A percentile compares a stretch with the other conserved stretches of the same genome.
These are phyloP conservation scores for Sander vitreus DNA, from an alignment of 2,113 vertebrate species.

Conservation along the genomic window DNA sequence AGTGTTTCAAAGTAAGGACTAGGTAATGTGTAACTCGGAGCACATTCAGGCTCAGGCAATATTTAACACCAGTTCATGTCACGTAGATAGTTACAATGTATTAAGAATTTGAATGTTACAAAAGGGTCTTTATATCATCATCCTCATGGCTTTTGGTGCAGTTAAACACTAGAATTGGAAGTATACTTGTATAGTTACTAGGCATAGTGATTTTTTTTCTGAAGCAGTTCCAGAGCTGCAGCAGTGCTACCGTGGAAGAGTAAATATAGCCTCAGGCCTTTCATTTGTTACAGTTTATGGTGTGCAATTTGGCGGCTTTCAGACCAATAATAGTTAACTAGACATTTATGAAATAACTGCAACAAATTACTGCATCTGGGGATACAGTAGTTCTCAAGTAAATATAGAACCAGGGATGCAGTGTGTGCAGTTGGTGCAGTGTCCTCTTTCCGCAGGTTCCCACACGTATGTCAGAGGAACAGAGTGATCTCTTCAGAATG, in stretches of 20 bases:
- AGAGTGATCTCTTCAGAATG: slow-evolving; percentile 17
- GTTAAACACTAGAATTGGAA: slow-evolving; percentile 20
- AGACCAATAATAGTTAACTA: slow-evolving; percentile 64
- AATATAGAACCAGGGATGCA: slow-evolving; percentile 11
- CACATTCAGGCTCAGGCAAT: slow-evolving; percentile 16
- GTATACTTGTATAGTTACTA: not conserved
- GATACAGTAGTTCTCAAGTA: slow-evolving; percentile 12
- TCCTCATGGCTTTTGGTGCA: slow-evolving; percentile 13
- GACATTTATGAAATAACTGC: slow-evolving; percentile 65
- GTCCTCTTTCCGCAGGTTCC: slow-evolving; percentile 47
- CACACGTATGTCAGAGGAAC: slow-evolving; percentile 39
- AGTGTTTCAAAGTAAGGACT: slow-evolving; percentile 16
- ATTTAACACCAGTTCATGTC: slow-evolving; percentile 44
- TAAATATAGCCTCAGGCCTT: slow-evolving; percentile 55
- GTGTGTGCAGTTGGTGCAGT: slow-evolving; percentile 34
- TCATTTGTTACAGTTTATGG: slow-evolving; percentile 66
- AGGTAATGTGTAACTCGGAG: slow-evolving; percentile 49
- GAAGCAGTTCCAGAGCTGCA: slow-evolving; percentile 52
- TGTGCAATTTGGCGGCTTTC: slow-evolving; percentile 64
- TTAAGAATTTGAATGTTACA: slow-evolving; percentile 17
- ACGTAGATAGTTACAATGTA: slow-evolving; percentile 29
- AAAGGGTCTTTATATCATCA: slow-evolving; percentile 15
- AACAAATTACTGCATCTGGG: slow-evolving; percentile 55
- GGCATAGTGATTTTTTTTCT: slow-evolving; percentile 16
- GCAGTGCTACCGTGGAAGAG: slow-evolving; percentile 42